phyloP scores from a whole-genome alignment of 2,113 vertebrate species.

The Anguilla rostrata region DNA sequence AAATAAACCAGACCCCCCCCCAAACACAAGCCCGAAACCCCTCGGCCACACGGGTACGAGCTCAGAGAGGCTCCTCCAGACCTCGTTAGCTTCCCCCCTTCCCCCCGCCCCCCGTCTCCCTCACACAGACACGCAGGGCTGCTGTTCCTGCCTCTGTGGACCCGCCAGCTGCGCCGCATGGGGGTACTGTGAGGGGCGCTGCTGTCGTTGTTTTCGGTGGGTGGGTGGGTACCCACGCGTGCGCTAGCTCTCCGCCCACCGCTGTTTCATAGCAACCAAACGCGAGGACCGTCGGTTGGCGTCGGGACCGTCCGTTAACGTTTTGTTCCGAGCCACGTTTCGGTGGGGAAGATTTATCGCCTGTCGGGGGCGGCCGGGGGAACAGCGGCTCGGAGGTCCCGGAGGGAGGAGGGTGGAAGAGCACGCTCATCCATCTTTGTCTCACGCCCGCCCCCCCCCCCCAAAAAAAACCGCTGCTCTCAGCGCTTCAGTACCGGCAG shows the following conservation, averaged over 20 bases:
- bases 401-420: conserved; percentile 25
- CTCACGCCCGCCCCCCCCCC: conserved; percentile 25
- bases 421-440: conserved; percentile 64
- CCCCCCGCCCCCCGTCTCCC: not conserved
- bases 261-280: not conserved
- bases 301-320: no score
- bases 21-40: conserved; percentile 30
- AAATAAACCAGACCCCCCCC: conserved; percentile 54
- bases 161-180: not conserved
- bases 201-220: conserved; percentile 11
- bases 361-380: not conserved
- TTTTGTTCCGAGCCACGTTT: not conserved
- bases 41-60: conserved; percentile 24
- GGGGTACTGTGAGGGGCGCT: not conserved
- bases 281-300: not conserved
- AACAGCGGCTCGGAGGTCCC: conserved; percentile 32
- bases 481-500: conserved; percentile 62
- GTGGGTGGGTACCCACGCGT: conserved; percentile 1
- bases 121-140: conserved; percentile 15
- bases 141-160: conserved; percentile 6
- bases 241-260: not conserved
- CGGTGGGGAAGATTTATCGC: not conserved
- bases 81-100: conserved; percentile 38
- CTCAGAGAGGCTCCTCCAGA: conserved; percentile 30
- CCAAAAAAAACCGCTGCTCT: conserved; percentile 55